Base-by-base conservation (phyloP, 1,140 invertebrate genomes). In the Belonocnema kinseyi region DNA sequence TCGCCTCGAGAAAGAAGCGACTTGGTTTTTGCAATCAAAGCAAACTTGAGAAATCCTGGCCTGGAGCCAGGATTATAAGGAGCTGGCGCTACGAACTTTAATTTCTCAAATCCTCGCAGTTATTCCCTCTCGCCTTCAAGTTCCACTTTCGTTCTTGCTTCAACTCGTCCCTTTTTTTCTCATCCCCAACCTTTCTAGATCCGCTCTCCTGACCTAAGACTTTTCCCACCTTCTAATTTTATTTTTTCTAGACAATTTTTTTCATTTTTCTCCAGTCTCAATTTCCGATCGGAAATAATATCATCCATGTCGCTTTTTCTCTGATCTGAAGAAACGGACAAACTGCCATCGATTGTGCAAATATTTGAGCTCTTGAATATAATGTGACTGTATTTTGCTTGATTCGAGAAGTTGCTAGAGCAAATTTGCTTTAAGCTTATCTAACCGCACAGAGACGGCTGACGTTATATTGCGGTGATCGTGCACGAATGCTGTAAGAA, bases 21-120 rank as follows among this genome's bases (percentile, higher is more conserved):
- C 74, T 52, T 54, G 71, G 79, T 85, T 86, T 85, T 86, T 84
- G 82, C 85, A 84, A 82, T 85, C 82, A 81, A 80, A 80, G 82
- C 82, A 83, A 84, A 83, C 80, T 85, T 76, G 82, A 80, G 80
- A 85, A 84, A 81, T 84, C 83, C 78, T 87, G 87, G 87, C 85
- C 72, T 76, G 72, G 73, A 76, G 85, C 86, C 86, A 88, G 82
- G 83, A 87, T 89, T 88, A 89, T 86, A 85, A 88, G 85, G 82
- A 83, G 77, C 76, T 66, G 75, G 74, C 72, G 82, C 78, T 82
- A 74, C 76, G 76, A 87, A 88, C 86, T 87, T 89, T 87, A 88
- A 88, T 89, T 89, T 87, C 86, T 86, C 85, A 83, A 87, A 87
- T 88, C 83, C 84, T 83, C 77, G 82, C 81, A 80, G 80, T 78